Base-by-base conservation (phyloP, 2,888 invertebrate species). In the Dynastes maya region DNA sequence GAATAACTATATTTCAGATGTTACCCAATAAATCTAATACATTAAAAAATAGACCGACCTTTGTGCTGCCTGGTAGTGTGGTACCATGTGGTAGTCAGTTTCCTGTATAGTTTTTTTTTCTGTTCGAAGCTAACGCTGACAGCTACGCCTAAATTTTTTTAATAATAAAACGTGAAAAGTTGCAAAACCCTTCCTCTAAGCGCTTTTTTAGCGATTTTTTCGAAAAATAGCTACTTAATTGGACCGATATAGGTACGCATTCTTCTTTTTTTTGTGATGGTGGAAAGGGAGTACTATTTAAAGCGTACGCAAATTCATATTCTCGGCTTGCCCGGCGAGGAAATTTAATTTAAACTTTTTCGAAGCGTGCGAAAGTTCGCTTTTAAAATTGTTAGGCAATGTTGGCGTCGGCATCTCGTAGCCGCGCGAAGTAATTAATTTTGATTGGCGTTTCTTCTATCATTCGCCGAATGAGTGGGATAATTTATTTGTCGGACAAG, bases 341-440 rank as follows among this genome's bases (percentile, higher is more conserved):
- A 67, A 65, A 67, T 67, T 67, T 67, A 67, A 67, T 67, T 67
- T 67, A 67, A 67, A 67, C 65, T 67, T 67, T 67, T 67, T 67
- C 55, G 22, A 11, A 40, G 45, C 65, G 45, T 67, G 65, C 45
- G 40, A 27, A 67, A 67, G 40, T 67, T 67, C 65, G 40, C 65
- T 45, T 67, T 67, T 67, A 58, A 67, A 67, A 67, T 40, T 67
- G 45, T 22, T 67, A 27, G 45, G 22, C 32, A 6, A 22, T 53
- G 2, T n/a, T 53, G 53, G 13, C n/a, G 53, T 13, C 13, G 13
- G 53, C 13, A 16, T n/a, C n/a, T 53, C 53, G 53, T 53, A 13
- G 53, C 53, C n/a, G 53, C n/a, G 55, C 55, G 5, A 22, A 22
- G 55, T 58, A 58, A 27, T 58, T 55, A 55, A 58, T 27, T 58